A percentile compares a stretch with the other conserved stretches of the same genome.
These are phyloP conservation scores for Siniperca obscura DNA, from an alignment of 2,797 vertebrate species.

Conservation along the genomic window DNA sequence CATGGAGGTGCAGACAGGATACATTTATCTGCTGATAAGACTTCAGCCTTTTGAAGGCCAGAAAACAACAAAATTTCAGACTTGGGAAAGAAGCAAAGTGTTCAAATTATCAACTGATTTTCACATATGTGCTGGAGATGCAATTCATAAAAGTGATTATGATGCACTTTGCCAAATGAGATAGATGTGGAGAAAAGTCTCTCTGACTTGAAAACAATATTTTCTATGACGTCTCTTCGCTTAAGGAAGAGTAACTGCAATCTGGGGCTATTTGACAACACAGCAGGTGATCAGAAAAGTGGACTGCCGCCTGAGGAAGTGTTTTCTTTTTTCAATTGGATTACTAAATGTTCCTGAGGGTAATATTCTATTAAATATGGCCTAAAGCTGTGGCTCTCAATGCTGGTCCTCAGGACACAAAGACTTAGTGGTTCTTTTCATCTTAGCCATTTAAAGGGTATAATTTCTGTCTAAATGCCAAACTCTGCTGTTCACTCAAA, in stretches of 20 bases:
- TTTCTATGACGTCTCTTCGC: conserved; percentile 26
- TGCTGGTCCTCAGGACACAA: conserved; percentile 25
- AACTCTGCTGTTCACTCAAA: conserved; percentile 13
- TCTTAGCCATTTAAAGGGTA: conserved; percentile 19
- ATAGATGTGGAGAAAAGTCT: conserved; percentile 25
- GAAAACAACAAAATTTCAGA: conserved; percentile 12
- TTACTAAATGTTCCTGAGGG: conserved; percentile 53
- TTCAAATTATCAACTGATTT: conserved; percentile 13
- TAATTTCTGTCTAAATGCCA: conserved; percentile 26
- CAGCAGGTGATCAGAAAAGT: conserved; percentile 69
- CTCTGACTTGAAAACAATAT: conserved; percentile 17
- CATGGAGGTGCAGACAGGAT: not conserved
- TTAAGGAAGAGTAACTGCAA: conserved; percentile 37
- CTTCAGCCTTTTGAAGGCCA: not conserved
- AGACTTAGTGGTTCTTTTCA: not conserved
- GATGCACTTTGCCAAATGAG: conserved; percentile 27
- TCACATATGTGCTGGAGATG: conserved; percentile 6
- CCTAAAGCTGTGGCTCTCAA: conserved; percentile 55
- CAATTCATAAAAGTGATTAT: conserved; percentile 43
- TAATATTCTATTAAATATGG: conserved; percentile 45
- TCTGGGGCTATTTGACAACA: conserved; percentile 70
- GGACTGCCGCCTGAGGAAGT: conserved; percentile 52
- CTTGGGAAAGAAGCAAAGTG: not conserved
- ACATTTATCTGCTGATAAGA: not conserved
- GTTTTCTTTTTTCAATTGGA: conserved; percentile 73